Evolutionary conservation across 2,797 vertebrate genomes (phyloP), one percentile per base, ranked within the genome.

Genomic region (Mareca strepera): DNA sequence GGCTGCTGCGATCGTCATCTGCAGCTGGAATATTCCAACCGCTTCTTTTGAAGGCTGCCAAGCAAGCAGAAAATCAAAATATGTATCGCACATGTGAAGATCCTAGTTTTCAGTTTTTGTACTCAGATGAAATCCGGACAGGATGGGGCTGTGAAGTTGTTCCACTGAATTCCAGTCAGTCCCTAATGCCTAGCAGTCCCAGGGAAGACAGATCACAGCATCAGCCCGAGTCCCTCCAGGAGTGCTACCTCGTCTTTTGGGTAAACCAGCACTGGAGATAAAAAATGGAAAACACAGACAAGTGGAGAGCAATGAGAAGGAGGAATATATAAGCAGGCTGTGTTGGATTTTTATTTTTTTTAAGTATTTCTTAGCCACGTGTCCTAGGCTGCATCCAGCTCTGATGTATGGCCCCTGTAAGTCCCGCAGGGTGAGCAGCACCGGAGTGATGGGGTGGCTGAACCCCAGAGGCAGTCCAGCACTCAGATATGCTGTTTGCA

Each of bases 31-130:
- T 74, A 86, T 55, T 89, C 84, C 81, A 77, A 43, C 82, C 58
- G 46, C 46, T 89, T 62, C 78, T 94, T 90, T 29, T 88, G 91
- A 86, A 86, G 73, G 76, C 64, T 44, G 83, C 80, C 73, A 77
- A 69, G 80, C 73, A 88, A 96, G 83, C 95, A 95, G 70, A 90
- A 93, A 88, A 92, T 82, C 55, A 90, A 92, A 91, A 58, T 39
- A 81, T 67, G 39, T 66, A 86, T 93, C 88, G 83, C 77, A 50
- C 25, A 89, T 84, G 68, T 59, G 68, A 46, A 70, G 53, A 82
- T 84, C 70, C 58, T 52, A 55, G 43, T 67, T 91, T 67, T 56
- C 75, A 43, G 72, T 84, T 86, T 89, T 82, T 75, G 56, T 75
- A 83, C 87, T 95, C 55, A 86, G 82, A 96, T 75, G 78, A 78